Evolutionary conservation across 2,113 vertebrate genomes (phyloP).

Genomic region (Dasyornis broadbenti): DNA sequence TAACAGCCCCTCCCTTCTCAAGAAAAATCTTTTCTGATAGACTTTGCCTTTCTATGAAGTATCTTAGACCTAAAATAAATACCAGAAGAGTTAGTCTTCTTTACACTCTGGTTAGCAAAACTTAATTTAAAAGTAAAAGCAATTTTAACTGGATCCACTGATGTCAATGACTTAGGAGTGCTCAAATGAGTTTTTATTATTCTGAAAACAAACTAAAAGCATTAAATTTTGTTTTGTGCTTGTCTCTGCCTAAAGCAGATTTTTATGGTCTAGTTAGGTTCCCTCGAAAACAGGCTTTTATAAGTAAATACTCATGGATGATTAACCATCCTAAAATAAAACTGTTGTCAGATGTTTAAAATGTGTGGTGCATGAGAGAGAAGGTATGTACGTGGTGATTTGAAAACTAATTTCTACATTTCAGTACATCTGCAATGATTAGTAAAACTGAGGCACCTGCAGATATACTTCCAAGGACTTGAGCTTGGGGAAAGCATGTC

Average conservation of each 20-base stretch:
- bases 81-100: not conserved
- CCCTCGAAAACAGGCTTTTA: slow-evolving; percentile 16
- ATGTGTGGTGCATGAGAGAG: not conserved
- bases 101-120: not conserved
- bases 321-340: not conserved
- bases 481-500: not conserved
- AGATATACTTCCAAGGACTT: not conserved
- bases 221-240: not conserved
- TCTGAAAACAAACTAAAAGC: not conserved
- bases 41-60: not conserved
- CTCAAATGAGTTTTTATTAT: not conserved
- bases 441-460: not conserved
- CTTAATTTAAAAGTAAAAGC: not conserved
- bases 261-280: slow-evolving; percentile 32
- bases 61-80: not conserved
- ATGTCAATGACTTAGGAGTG: not conserved
- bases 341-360: not conserved
- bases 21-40: not conserved
- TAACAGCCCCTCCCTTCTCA: not conserved
- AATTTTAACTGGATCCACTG: not conserved
- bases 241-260: slow-evolving; percentile 15
- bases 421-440: not conserved
- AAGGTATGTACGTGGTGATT: not conserved
- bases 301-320: slow-evolving; percentile 34
- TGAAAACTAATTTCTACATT: not conserved